These are phyloP conservation scores for Eristalis pertinax DNA, from an alignment of 2,888 invertebrate species.

Conservation along the genomic window DNA sequence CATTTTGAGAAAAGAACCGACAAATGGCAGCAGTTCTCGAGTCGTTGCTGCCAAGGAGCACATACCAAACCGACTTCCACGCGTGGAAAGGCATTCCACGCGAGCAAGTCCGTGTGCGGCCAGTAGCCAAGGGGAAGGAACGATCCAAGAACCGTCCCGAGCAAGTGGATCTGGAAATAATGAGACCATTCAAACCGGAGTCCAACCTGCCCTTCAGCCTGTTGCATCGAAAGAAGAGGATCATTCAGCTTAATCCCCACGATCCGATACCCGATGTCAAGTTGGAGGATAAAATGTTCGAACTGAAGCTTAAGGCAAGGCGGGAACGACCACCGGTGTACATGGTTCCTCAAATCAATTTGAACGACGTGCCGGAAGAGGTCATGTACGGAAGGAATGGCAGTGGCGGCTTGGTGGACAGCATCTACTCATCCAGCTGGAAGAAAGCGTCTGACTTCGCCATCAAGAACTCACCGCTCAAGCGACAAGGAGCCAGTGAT, in stretches of 20 bases:
- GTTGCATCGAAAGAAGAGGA: constrained; percentile 55
- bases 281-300: constrained; percentile 61
- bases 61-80: constrained; percentile 38
- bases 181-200: constrained; percentile 59
- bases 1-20: background rate
- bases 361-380: constrained; percentile 70
- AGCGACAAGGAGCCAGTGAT: background rate
- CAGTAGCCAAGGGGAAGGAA: background rate
- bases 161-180: constrained; percentile 69
- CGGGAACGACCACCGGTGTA: constrained; percentile 57
- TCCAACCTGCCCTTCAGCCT: constrained; percentile 70
- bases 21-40: background rate
- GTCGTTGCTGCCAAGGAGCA: background rate
- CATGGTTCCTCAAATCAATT: constrained; percentile 72
- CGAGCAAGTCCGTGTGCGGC: background rate
- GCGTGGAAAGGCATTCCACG: background rate
- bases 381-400: constrained; percentile 58
- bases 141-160: constrained; percentile 36
- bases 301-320: constrained; percentile 56
- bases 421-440: constrained; percentile 73
- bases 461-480: constrained; percentile 35
- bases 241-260: constrained; percentile 63
- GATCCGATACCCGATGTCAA: constrained; percentile 49
- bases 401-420: constrained; percentile 55
- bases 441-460: constrained; percentile 44